Percentiles rank a stretch among this genome's conserved stretches.
Conservation (phyloP, 2,797 vertebrate genomes). For the Siniperca obscura region DNA sequence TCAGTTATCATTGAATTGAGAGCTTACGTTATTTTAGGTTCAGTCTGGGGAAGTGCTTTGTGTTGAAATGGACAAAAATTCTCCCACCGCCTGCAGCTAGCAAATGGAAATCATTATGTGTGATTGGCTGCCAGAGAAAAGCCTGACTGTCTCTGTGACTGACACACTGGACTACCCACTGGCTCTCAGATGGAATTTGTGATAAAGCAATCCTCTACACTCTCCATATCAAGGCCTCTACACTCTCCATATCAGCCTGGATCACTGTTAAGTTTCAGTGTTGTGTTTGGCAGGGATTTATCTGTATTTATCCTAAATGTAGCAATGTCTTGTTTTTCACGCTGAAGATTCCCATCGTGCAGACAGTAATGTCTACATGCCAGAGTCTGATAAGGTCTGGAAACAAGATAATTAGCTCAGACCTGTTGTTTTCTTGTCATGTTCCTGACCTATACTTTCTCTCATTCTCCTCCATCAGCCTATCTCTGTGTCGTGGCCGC, state of each 20-base stretch:
- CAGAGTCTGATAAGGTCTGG: conserved; percentile 58
- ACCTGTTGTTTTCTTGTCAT: conserved; percentile 60
- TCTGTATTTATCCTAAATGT: conserved; percentile 47
- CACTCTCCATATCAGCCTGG: conserved; percentile 26
- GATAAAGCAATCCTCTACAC: conserved; percentile 65
- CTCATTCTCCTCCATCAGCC: conserved; percentile 51
- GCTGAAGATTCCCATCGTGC: conserved; percentile 32
- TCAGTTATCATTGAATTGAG: conserved; percentile 34
- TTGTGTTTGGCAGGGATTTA: conserved; percentile 53
- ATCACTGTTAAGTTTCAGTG: conserved; percentile 45
- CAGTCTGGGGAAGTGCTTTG: conserved; percentile 42
- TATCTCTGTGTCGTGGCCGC: conserved; percentile 59
- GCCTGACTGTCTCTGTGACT: conserved; percentile 48
- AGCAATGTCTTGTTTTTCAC: conserved; percentile 1
- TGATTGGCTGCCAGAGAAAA: conserved; percentile 71
- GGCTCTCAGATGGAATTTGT: conserved; percentile 64
- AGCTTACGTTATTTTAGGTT: conserved; percentile 40
- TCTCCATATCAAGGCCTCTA: conserved; percentile 30
- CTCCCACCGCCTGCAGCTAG: conserved; percentile 52
- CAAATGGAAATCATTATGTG: conserved; percentile 78
- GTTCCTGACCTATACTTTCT: conserved; percentile 67
- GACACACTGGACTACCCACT: conserved; percentile 58
- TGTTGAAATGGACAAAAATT: conserved; percentile 48
- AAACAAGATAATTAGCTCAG: conserved; percentile 61
- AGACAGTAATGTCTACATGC: conserved; percentile 46